Conservation (phyloP, 1,140 invertebrate genomes). For the Ips nitidus region DNA sequence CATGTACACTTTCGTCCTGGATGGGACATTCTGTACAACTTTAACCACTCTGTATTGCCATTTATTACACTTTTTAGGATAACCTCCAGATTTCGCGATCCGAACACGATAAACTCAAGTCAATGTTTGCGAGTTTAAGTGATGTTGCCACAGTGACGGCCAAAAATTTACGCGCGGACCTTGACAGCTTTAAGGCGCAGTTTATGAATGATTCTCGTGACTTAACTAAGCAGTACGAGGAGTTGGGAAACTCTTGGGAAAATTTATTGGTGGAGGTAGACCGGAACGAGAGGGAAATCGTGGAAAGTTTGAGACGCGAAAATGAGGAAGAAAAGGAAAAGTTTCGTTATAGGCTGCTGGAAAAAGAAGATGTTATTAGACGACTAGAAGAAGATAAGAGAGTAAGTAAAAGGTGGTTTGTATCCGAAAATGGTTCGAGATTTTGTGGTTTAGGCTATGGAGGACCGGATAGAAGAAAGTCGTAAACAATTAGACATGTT, state of each 20-base stretch:
- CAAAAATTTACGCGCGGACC: conserved; percentile 61
- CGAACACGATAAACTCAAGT: conserved; percentile 58
- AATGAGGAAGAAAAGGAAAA: conserved; percentile 59
- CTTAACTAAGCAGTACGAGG: conserved; percentile 57
- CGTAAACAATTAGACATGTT: conserved; percentile 12
- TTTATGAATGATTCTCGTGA: conserved; percentile 56
- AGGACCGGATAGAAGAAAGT: conserved; percentile 20
- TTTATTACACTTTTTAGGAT: conserved; percentile 54
- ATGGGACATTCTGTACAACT: too few relatives aligned
- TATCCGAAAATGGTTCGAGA: neutral
- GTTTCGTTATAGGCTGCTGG: conserved; percentile 19
- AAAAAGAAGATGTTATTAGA: conserved; percentile 20
- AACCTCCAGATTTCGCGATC: conserved; percentile 59
- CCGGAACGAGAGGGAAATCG: conserved; percentile 58
- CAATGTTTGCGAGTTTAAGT: conserved; percentile 55
- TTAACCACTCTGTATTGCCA: too few relatives aligned
- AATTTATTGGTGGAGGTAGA: conserved; percentile 58
- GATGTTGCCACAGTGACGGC: conserved; percentile 59
- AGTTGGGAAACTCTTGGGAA: conserved; percentile 58
- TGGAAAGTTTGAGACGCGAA: conserved; percentile 62
- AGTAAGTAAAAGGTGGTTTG: conserved; percentile 6
- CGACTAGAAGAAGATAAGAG: conserved; percentile 25
- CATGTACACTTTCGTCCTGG: too few relatives aligned
- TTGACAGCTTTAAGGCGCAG: conserved; percentile 59
- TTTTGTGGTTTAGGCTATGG: conserved; percentile 18